Base-by-base conservation (phyloP, 2,113 vertebrate genomes). In the Vanacampus margaritifer region DNA sequence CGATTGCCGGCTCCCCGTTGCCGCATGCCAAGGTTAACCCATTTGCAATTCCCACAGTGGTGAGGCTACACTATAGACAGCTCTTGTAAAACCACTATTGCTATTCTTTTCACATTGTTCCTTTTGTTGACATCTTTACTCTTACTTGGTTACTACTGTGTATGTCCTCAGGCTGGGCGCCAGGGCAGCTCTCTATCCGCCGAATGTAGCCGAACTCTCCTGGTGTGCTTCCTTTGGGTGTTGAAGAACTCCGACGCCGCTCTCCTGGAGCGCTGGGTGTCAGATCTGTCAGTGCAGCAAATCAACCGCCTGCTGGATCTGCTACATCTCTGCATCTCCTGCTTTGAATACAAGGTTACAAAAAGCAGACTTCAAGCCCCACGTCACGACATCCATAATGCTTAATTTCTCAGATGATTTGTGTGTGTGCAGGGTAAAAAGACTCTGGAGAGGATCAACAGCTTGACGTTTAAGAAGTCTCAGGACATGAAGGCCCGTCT, bases 401-500 rank as follows among this genome's bases (percentile, higher is more conserved):
- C 37, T 62, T 62, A 23, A 57, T 67, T 13, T 51, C 23, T n/a
- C 45, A 11, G 8, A 64, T 39, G 21, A 7, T 54, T 53, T 41
- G 7, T 48, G 0, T 48, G 0, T 1, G 43, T 72, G 7, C 68
- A 96, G 95, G 95, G 95, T 16, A 95, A 89, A 69, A 96, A 94
- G 65, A 60, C 93, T 65, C 92, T 95, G 64, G 93, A 97, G 75
- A 91, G 94, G 36, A 95, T 95, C 83, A 96, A 96, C 86, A 96
- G 95, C 79, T 85, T 96, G 75, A 95, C 94, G 0, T 96, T 96
- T 85, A 96, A 96, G 86, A 96, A 96, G 85, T 97, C 95, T 0
- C 93, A 95, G 76, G 95, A 97, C 81, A 97, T 97, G 95, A 96
- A 95, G 73, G 95, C 95, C 0, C 90, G 94, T 2, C 90, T 97